Conservation (phyloP, 2,797 vertebrate genomes). For the Phalloptychus januarius region DNA sequence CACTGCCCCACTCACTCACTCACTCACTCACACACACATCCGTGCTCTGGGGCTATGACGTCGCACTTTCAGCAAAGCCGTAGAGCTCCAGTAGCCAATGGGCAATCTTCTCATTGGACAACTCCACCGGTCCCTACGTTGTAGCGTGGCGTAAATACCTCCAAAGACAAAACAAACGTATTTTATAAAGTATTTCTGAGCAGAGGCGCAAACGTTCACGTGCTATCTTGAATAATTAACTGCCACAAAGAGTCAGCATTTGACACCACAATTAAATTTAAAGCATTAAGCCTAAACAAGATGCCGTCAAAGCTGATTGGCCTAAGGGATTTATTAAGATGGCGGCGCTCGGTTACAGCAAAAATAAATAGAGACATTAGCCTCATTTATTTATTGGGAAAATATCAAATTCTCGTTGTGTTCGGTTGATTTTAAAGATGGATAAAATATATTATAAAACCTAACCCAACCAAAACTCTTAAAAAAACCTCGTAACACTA, state of each 20-base stretch:
- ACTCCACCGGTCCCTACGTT: slow-evolving; percentile 33
- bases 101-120: slow-evolving; percentile 42
- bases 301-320: neutral
- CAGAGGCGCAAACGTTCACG: no score
- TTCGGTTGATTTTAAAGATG: neutral
- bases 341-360: neutral
- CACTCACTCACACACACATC: slow-evolving; percentile 46
- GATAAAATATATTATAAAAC: neutral
- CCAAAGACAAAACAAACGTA: neutral
- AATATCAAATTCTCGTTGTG: neutral
- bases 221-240: no score
- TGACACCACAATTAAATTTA: neutral
- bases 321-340: neutral
- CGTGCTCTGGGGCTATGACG: slow-evolving; percentile 71
- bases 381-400: neutral
- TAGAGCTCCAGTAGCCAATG: slow-evolving; percentile 64
- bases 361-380: neutral
- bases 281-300: neutral
- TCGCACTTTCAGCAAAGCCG: slow-evolving; percentile 69
- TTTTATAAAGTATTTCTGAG: neutral
- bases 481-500: neutral
- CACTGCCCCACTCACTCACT: slow-evolving; percentile 43
- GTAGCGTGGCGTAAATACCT: slow-evolving; percentile 16
- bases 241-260: neutral
- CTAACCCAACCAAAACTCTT: neutral